A percentile compares a stretch with the other conserved stretches of the same genome.
Evolutionary conservation across 2,888 invertebrate species (phyloP).

Genomic region (Polylopha cassiicola): DNA sequence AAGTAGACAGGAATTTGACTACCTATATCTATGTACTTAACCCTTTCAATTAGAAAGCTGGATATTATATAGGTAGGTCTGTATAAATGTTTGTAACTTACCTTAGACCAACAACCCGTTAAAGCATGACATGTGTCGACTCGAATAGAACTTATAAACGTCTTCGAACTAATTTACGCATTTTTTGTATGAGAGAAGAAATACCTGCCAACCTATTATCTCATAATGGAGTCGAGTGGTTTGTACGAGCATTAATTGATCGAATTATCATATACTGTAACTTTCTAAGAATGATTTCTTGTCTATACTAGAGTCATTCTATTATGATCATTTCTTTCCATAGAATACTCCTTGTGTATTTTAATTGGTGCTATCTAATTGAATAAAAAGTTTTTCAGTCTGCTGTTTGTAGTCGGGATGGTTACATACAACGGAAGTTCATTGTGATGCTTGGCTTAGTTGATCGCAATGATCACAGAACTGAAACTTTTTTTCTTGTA

Average conservation of each 20-base stretch:
- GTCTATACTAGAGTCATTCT: slow-evolving; percentile 26
- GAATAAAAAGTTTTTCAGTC: slow-evolving; percentile 7
- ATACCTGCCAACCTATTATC: slow-evolving; percentile 5
- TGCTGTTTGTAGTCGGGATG: too few relatives aligned
- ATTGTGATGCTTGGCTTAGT: slow-evolving; percentile 10
- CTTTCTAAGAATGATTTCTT: slow-evolving; percentile 24
- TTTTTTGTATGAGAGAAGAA: slow-evolving; percentile 9
- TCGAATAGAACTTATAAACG: slow-evolving; percentile 8
- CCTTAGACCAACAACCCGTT: too few relatives aligned
- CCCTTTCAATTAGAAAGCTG: too few relatives aligned
- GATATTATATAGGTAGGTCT: too few relatives aligned
- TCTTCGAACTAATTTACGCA: slow-evolving; percentile 9
- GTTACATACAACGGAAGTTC: slow-evolving; percentile 36
- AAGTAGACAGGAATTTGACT: too few relatives aligned
- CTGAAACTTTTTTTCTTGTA: neutral
- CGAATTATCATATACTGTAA: slow-evolving; percentile 16
- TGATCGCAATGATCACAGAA: slow-evolving; percentile 7
- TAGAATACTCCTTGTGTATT: slow-evolving; percentile 27
- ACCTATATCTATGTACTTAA: too few relatives aligned
- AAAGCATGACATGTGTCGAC: neutral
- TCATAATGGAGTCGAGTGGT: slow-evolving; percentile 1
- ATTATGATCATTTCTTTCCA: slow-evolving; percentile 32
- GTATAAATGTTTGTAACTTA: too few relatives aligned
- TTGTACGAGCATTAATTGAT: slow-evolving; percentile 12
- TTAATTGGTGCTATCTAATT: slow-evolving; percentile 29